A percentile compares a stretch with the other conserved stretches of the same genome.
phyloP scores from a whole-genome alignment of 2,888 invertebrate species.

The Drosophila siamana region DNA sequence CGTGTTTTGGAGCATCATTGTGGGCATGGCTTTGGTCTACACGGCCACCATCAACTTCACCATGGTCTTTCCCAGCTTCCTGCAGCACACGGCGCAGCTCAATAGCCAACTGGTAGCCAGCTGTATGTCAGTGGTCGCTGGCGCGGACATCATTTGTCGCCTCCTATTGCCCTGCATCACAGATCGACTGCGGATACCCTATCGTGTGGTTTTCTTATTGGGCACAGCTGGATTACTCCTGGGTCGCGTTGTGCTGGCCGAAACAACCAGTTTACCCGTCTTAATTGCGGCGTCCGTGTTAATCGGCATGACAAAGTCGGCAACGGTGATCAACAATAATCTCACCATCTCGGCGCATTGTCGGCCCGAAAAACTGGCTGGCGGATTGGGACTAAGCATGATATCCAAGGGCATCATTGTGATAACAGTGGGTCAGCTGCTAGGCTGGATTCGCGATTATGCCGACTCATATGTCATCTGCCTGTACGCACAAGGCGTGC shows the following conservation, averaged over 20 bases:
- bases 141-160: conserved; percentile 89
- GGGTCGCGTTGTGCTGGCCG: conserved; percentile 87
- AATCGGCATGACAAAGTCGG: conserved; percentile 90
- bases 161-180: conserved; percentile 88
- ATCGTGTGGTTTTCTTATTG: conserved; percentile 88
- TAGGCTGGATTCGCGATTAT: conserved; percentile 89
- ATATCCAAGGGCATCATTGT: conserved; percentile 89
- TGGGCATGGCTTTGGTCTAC: conserved; percentile 89
- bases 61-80: conserved; percentile 89
- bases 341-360: conserved; percentile 89
- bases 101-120: conserved; percentile 87
- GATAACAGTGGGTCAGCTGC: conserved; percentile 88
- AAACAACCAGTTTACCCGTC: conserved; percentile 85
- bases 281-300: conserved; percentile 87
- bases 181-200: conserved; percentile 87
- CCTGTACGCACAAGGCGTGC: conserved; percentile 88
- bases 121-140: conserved; percentile 90
- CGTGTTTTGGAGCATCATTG: conserved; percentile 88
- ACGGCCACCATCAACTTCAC: conserved; percentile 90
- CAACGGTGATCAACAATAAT: conserved; percentile 90
- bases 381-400: conserved; percentile 91
- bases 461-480: conserved; percentile 88
- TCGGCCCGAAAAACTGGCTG: conserved; percentile 87
- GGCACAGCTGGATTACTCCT: conserved; percentile 88
- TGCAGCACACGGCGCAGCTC: conserved; percentile 85